These are phyloP conservation scores for Callaeas wilsoni DNA, from an alignment of 2,113 vertebrate species.

Conservation along the genomic window DNA sequence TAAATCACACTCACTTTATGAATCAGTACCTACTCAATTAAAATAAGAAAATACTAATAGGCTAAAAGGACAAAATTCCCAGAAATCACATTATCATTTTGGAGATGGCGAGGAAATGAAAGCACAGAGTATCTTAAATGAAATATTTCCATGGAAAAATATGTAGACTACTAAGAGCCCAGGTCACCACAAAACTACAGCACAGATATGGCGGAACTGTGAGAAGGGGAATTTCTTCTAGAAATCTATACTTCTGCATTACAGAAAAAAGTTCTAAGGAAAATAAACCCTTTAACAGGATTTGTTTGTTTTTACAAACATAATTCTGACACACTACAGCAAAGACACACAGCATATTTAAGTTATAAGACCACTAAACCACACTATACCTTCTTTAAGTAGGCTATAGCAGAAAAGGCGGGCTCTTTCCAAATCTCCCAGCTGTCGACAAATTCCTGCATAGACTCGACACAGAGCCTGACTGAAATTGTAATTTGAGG, in stretches of 20 bases:
- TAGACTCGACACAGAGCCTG: slow-evolving; percentile 92
- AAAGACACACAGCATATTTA: neutral
- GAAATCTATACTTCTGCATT: neutral
- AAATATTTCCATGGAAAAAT: neutral
- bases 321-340: neutral
- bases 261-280: neutral
- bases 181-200: neutral
- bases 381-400: slow-evolving; percentile 83
- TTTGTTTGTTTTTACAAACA: neutral
- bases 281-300: neutral
- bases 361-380: neutral
- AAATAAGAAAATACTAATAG: neutral
- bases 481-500: slow-evolving; percentile 48
- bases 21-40: neutral
- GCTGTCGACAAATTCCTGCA: slow-evolving; percentile 83
- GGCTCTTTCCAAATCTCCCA: slow-evolving; percentile 81
- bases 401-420: slow-evolving; percentile 87
- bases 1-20: neutral
- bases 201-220: neutral
- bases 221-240: neutral
- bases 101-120: neutral
- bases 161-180: neutral
- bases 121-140: neutral
- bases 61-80: neutral
- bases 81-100: neutral